phyloP scores from a whole-genome alignment of 1,140 invertebrate genomes.

The Heliconius nattereri region DNA sequence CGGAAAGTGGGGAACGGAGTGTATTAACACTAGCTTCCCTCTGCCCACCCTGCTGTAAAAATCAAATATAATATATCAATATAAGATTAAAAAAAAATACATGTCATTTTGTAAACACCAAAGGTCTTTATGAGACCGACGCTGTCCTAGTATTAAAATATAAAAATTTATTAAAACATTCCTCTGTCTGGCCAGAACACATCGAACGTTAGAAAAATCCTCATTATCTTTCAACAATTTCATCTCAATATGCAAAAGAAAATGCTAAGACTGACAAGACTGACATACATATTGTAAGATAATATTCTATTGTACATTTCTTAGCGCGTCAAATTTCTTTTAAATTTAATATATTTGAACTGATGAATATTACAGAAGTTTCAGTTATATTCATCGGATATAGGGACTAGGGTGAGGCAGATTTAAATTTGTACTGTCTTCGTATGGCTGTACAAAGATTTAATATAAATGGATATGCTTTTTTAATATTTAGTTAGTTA shows the following conservation, averaged over 20 bases:
- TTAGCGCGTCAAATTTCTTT: constrained; percentile 39
- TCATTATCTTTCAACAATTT: constrained; percentile 24
- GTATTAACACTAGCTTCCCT: no score
- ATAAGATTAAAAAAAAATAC: not conserved
- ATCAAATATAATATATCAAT: not conserved
- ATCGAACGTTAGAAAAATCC: constrained; percentile 15
- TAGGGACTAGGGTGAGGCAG: constrained; percentile 19
- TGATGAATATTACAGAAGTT: constrained; percentile 6
- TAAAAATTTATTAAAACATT: constrained; percentile 6
- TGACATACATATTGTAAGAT: constrained; percentile 38
- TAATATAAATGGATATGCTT: not conserved
- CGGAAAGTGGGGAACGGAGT: no score
- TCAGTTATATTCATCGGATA: constrained; percentile 11
- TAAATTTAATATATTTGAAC: not conserved
- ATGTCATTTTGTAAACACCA: not conserved
- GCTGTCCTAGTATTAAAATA: not conserved
- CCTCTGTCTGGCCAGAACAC: not conserved
- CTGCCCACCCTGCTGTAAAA: no score
- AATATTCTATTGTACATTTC: constrained; percentile 40
- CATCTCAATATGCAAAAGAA: constrained; percentile 32
- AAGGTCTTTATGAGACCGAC: not conserved
- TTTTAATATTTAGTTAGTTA: not conserved
- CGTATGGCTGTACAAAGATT: constrained; percentile 5
- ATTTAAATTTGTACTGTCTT: not conserved
- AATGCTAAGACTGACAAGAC: constrained; percentile 25